phyloP scores from a whole-genome alignment of 2,113 vertebrate species.

The Psammodynastes pulverulentus region DNA sequence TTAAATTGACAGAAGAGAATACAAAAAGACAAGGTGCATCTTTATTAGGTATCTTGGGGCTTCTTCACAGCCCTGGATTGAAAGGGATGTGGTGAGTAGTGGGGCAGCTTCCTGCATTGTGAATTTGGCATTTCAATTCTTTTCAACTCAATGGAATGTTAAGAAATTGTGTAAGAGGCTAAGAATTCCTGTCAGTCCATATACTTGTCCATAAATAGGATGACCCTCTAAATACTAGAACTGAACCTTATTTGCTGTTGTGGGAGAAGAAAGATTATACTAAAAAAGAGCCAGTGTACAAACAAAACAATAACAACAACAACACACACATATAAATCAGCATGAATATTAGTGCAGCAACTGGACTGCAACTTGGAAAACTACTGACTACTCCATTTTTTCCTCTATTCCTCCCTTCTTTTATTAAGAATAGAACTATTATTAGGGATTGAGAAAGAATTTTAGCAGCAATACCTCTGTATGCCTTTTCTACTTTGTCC shows the following conservation, averaged over 20 bases:
- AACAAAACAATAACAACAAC: too few relatives aligned
- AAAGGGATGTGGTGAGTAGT: background rate
- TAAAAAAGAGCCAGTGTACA: background rate
- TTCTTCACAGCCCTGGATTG: background rate
- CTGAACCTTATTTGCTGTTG: background rate
- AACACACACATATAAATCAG: background rate
- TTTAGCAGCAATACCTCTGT: background rate
- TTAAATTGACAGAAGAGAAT: background rate
- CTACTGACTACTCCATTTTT: background rate
- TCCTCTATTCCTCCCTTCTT: background rate
- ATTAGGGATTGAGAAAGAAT: background rate
- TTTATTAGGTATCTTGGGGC: background rate
- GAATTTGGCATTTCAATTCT: background rate
- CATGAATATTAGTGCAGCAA: background rate
- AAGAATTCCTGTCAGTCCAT: background rate
- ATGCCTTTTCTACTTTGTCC: background rate
- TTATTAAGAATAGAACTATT: background rate
- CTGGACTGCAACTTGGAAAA: background rate
- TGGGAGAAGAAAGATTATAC: background rate
- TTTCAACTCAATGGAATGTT: background rate
- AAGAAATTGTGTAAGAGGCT: background rate
- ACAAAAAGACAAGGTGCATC: background rate
- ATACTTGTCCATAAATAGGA: background rate
- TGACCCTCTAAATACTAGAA: background rate
- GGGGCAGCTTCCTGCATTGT: background rate